phyloP scores from a whole-genome alignment of 30 jellyfish, hydroid and myxozoan species.

The Aurelia sp. region DNA sequence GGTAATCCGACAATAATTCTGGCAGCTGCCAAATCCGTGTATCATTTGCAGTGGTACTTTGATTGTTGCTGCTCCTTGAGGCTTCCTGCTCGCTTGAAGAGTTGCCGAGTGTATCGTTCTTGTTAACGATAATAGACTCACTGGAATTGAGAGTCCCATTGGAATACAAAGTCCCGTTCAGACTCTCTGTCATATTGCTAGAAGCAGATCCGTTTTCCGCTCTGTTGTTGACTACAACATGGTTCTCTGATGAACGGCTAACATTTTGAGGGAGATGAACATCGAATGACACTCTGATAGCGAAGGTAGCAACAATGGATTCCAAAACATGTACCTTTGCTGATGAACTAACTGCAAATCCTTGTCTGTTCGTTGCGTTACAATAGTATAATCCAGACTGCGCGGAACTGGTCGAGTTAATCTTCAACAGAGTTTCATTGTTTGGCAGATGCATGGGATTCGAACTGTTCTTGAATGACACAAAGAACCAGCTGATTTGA shows the following conservation, averaged over 20 bases:
- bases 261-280: no score
- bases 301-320: slow-evolving; percentile 31
- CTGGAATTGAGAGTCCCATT: no score
- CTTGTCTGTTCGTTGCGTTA: slow-evolving; percentile 60
- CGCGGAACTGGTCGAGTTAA: slow-evolving; percentile 25
- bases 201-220: no score
- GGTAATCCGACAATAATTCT: slow-evolving; percentile 6
- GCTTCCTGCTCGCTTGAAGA: no score
- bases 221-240: no score
- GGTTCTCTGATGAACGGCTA: no score
- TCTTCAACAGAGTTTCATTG: slow-evolving; percentile 21
- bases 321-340: slow-evolving; percentile 66
- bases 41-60: no score
- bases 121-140: no score
- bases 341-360: slow-evolving; percentile 26
- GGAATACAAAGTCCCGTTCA: no score
- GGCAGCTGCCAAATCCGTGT: slow-evolving; percentile 6
- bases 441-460: background rate
- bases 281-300: slow-evolving; percentile 25
- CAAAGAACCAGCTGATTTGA: slow-evolving; percentile 32
- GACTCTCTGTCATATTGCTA: no score
- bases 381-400: slow-evolving; percentile 78
- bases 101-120: no score
- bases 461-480: slow-evolving; percentile 30
- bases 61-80: no score